These are phyloP conservation scores for Leiothrix lutea DNA, from an alignment of 2,113 vertebrate species.

Conservation along the genomic window DNA sequence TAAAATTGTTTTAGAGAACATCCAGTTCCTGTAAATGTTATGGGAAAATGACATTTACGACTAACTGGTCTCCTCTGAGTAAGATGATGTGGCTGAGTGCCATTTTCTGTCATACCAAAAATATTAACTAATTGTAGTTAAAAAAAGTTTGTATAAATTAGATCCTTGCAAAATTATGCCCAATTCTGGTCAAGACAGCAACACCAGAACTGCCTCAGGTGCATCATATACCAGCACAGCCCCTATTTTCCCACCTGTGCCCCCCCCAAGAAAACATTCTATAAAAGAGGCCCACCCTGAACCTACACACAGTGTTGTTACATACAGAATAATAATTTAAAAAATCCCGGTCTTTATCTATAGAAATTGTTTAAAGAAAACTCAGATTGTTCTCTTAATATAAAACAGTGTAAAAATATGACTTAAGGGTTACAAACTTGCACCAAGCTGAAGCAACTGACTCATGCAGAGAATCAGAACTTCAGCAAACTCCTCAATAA, in stretches of 20 bases:
- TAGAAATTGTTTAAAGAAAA: background rate
- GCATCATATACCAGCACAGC: background rate
- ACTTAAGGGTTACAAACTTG: background rate
- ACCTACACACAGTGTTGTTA: background rate
- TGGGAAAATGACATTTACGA: conserved; percentile 72
- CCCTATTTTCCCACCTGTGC: background rate
- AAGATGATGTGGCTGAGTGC: conserved; percentile 64
- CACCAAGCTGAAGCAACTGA: background rate
- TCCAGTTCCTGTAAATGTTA: conserved; percentile 72
- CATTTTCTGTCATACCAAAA: conserved; percentile 65
- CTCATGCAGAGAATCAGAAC: background rate
- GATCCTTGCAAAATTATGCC: background rate
- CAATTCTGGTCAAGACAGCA: conserved; percentile 12
- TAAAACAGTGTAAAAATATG: background rate
- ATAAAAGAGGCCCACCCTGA: background rate
- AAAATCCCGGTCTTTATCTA: background rate
- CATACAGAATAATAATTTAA: no score
- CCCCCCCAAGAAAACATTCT: background rate
- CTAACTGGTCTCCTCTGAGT: conserved; percentile 54
- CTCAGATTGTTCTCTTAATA: background rate
- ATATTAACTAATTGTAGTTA: conserved; percentile 67
- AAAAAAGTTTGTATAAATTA: background rate
- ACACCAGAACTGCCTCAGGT: background rate
- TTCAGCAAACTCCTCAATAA: background rate
- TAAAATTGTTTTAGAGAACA: conserved; percentile 68